Percentiles rank a stretch among this genome's conserved stretches.
Evolutionary conservation across 2,888 invertebrate species (phyloP).

Genomic region (Patella pellucida): DNA sequence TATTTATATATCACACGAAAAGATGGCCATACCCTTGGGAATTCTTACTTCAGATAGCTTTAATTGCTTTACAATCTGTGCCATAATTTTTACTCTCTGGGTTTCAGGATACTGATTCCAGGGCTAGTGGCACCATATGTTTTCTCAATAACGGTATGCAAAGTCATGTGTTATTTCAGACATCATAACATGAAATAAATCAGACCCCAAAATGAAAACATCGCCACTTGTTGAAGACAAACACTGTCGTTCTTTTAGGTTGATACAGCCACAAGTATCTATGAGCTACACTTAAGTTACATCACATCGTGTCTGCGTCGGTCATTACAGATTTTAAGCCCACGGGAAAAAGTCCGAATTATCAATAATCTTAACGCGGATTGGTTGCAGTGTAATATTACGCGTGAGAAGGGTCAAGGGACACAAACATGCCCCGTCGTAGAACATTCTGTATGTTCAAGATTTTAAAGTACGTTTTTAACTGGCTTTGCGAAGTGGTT

Average conservation of each 20-base stretch:
- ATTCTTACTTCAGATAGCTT: neutral
- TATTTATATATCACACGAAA: neutral
- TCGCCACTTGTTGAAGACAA: conserved; percentile 7
- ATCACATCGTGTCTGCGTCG: conserved; percentile 2
- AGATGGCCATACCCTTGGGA: conserved; percentile 8
- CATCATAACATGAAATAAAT: conserved; percentile 12
- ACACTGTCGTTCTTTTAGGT: neutral
- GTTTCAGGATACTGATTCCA: no score
- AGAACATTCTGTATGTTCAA: no score
- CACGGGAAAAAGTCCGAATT: conserved; percentile 1
- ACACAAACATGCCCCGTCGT: no score
- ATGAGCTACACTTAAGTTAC: conserved; percentile 7
- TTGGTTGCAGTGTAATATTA: no score
- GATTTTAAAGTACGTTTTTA: no score
- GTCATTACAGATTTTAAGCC: conserved; percentile 9
- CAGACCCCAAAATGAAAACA: conserved; percentile 10
- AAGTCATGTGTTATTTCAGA: conserved; percentile 11
- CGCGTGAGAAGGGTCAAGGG: no score
- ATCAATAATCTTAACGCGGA: no score
- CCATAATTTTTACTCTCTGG: neutral
- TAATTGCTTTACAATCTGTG: conserved; percentile 7
- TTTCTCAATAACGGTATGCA: neutral
- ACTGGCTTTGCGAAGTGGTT: no score
- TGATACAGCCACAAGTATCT: neutral
- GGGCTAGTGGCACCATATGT: neutral